Conservation (phyloP, 2,113 vertebrate species). For the Coreoperca whiteheadi region DNA sequence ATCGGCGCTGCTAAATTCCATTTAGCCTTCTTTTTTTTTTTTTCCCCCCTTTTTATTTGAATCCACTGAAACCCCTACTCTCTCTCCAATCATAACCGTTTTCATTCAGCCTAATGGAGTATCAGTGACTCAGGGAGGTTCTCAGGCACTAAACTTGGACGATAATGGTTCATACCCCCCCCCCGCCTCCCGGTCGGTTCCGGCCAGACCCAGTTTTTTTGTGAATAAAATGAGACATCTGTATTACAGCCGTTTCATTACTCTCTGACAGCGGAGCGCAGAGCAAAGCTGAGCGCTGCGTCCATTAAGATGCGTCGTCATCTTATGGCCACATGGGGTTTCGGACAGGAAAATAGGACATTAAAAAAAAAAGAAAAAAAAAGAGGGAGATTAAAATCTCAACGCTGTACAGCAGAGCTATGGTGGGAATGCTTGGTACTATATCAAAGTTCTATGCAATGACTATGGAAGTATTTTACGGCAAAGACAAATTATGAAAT, state of each 20-base stretch:
- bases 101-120: constrained; percentile 44
- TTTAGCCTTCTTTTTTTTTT: constrained; percentile 30
- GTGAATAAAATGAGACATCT: constrained; percentile 59
- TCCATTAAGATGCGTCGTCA: constrained; percentile 16
- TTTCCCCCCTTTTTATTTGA: background rate
- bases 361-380: background rate
- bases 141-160: constrained; percentile 37
- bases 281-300: constrained; percentile 12
- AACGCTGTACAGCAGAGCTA: background rate
- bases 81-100: constrained; percentile 12
- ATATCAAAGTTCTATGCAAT: background rate
- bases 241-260: constrained; percentile 42
- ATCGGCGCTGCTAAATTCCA: constrained; percentile 39
- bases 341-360: constrained; percentile 30
- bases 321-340: constrained; percentile 10
- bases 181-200: background rate
- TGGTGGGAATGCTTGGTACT: background rate
- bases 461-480: background rate
- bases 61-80: background rate
- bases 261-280: constrained; percentile 8
- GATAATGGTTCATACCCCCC: constrained; percentile 51
- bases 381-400: background rate
- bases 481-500: background rate
- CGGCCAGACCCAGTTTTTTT: constrained; percentile 22
- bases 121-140: constrained; percentile 46